Evolutionary conservation across 2,113 vertebrate genomes (phyloP).

Genomic region (Thunnus thynnus): DNA sequence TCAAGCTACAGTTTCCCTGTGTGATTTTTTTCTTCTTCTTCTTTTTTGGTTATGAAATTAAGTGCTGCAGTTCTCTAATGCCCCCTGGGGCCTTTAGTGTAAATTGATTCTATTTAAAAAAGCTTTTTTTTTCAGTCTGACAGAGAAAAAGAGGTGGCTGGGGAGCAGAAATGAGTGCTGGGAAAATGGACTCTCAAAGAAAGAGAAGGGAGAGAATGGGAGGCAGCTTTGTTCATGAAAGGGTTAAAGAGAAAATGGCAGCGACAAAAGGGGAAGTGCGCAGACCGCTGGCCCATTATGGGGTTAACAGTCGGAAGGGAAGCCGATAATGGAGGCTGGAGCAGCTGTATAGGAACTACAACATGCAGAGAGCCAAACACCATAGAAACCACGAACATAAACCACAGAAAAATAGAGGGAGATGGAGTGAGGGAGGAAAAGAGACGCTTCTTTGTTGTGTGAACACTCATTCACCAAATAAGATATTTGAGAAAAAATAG

Average conservation of each 20-base stretch:
- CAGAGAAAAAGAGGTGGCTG: conserved; percentile 52
- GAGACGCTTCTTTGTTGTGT: conserved; percentile 11
- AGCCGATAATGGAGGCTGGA: conserved; percentile 69
- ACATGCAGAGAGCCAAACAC: conserved; percentile 35
- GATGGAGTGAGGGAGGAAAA: conserved; percentile 12
- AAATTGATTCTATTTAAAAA: conserved; percentile 80
- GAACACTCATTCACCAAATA: conserved; percentile 13
- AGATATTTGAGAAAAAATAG: conserved; percentile 2
- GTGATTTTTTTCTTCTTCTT: conserved; percentile 38
- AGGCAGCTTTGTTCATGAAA: conserved; percentile 45
- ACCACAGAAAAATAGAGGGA: conserved; percentile 33
- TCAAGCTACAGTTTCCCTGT: conserved; percentile 50
- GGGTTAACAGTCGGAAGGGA: conserved; percentile 68
- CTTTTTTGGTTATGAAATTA: conserved; percentile 69
- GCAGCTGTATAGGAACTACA: conserved; percentile 56
- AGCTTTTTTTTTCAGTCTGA: conserved; percentile 48
- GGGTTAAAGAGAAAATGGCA: conserved; percentile 70
- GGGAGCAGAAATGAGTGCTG: conserved; percentile 49
- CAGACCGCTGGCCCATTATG: conserved; percentile 36
- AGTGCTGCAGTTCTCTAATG: conserved; percentile 72
- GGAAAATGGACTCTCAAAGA: conserved; percentile 66
- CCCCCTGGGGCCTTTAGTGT: conserved; percentile 71
- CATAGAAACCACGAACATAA: conserved; percentile 60
- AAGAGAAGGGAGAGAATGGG: conserved; percentile 23
- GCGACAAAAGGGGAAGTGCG: conserved; percentile 56